Evolutionary conservation across 92 coral and sea anemone species (phyloP).

Genomic region (Porites evermanni): DNA sequence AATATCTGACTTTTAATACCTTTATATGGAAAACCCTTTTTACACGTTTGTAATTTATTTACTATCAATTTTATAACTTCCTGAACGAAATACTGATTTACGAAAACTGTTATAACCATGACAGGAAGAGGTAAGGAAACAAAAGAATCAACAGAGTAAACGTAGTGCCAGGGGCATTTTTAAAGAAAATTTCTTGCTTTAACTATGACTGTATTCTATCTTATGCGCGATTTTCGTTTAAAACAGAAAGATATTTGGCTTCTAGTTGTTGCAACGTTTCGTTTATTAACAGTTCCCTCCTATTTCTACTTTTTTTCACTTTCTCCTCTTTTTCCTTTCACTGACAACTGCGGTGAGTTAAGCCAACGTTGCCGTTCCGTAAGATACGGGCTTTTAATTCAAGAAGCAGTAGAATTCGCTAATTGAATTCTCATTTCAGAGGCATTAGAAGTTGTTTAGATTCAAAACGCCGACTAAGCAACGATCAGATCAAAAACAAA

Average conservation of each 20-base stretch:
- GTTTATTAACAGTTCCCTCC: no score
- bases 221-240: no score
- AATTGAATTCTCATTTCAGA: neutral
- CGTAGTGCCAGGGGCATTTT: neutral
- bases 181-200: neutral
- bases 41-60: neutral
- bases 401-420: neutral
- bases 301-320: no score
- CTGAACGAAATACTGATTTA: neutral
- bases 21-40: neutral
- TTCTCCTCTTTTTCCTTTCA: no score
- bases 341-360: no score
- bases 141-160: neutral
- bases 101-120: neutral
- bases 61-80: no score
- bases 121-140: neutral
- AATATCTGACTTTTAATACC: neutral
- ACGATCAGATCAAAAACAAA: neutral
- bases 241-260: no score
- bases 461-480: neutral
- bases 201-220: neutral
- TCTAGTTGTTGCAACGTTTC: no score
- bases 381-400: no score
- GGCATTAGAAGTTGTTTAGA: neutral
- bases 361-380: no score